Evolutionary conservation across 2,797 vertebrate genomes (phyloP).

Genomic region (Crypturellus tataupa): DNA sequence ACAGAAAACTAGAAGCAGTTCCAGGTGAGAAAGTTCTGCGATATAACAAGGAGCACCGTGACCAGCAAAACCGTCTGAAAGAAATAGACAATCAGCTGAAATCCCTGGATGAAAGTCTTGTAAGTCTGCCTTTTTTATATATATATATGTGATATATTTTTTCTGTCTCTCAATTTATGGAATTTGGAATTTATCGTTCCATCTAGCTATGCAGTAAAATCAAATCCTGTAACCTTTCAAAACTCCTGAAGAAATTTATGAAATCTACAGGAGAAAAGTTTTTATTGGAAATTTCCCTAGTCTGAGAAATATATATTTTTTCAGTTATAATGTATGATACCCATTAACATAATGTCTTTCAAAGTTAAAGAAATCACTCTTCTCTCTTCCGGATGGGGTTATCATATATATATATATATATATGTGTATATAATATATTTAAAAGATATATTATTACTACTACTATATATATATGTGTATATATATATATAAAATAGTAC

Average conservation of each 20-base stretch:
- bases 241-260: background rate
- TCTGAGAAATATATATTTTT: background rate
- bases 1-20: slow-evolving; percentile 74
- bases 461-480: no score
- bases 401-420: background rate
- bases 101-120: slow-evolving; percentile 76
- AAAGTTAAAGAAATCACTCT: background rate
- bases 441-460: no score
- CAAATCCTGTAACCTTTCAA: background rate
- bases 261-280: background rate
- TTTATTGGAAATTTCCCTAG: background rate
- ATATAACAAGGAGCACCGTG: slow-evolving; percentile 86
- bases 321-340: background rate
- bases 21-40: slow-evolving; percentile 89
- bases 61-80: slow-evolving; percentile 86
- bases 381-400: background rate
- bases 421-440: no score
- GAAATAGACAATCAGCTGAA: slow-evolving; percentile 92
- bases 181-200: background rate
- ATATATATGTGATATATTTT: background rate
- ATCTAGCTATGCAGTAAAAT: background rate
- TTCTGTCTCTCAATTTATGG: background rate
- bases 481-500: no score
- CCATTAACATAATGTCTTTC: background rate
- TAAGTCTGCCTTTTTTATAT: slow-evolving; percentile 14